Conservation (phyloP, 2,113 vertebrate species). For the Asarcornis scutulata region DNA sequence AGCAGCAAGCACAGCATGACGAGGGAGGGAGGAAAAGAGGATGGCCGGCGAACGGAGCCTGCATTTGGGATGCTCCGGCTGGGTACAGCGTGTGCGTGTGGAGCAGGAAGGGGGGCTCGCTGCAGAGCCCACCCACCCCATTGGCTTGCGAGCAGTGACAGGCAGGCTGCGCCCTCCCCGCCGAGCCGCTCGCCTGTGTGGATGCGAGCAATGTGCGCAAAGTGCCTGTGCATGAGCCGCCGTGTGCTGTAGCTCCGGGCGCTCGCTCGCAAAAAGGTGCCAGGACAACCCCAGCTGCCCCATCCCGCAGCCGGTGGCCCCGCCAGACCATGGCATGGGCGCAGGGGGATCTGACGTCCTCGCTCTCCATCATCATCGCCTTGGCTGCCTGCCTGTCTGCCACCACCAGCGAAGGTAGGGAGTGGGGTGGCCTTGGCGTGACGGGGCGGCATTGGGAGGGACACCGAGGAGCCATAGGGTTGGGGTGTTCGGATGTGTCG, state of each 20-base stretch:
- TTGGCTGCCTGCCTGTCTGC: constrained; percentile 68
- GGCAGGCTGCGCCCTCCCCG: constrained; percentile 53
- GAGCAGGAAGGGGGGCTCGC: neutral
- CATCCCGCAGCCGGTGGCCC: neutral
- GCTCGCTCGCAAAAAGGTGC: constrained; percentile 39
- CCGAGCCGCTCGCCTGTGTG: constrained; percentile 4
- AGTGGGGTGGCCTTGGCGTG: neutral
- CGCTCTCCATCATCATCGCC: constrained; percentile 68
- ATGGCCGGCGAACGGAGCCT: neutral
- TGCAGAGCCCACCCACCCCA: constrained; percentile 54
- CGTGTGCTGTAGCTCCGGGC: neutral
- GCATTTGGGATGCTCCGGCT: neutral
- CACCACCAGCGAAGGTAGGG: constrained; percentile 72
- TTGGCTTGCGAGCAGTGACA: constrained; percentile 64
- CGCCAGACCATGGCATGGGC: constrained; percentile 68
- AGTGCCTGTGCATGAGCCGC: constrained; percentile 52
- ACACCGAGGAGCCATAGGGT: neutral
- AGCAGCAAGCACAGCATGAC: neutral
- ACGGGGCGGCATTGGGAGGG: neutral
- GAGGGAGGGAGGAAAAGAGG: neutral
- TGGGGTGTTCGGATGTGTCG: neutral
- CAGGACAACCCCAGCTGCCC: neutral
- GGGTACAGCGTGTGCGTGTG: neutral
- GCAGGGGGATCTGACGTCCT: constrained; percentile 46
- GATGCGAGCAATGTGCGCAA: constrained; percentile 62